Conservation (phyloP, 2,797 vertebrate species). For the Urosaurus nigricauda region DNA sequence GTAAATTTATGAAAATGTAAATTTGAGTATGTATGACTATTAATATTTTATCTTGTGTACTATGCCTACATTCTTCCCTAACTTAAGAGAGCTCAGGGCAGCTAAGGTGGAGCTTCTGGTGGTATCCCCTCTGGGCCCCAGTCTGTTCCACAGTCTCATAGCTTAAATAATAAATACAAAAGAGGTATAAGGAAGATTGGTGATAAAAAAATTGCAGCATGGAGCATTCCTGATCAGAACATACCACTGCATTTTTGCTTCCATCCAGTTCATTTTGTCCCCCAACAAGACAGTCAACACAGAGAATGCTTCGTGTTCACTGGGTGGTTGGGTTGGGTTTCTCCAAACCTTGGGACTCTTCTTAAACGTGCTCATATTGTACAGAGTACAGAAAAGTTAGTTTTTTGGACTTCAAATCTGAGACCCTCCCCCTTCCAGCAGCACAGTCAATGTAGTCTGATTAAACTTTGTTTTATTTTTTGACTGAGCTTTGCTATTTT, state of each 20-base stretch:
- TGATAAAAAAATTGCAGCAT: not conserved
- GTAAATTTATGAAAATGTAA: conserved; percentile 15
- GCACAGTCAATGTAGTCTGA: too few species aligned
- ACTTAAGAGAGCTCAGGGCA: not conserved
- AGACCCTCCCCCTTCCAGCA: too few species aligned
- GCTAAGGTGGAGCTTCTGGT: not conserved
- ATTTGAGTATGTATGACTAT: not conserved
- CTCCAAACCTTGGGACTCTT: too few species aligned
- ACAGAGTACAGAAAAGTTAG: too few species aligned
- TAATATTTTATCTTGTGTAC: conserved; percentile 1
- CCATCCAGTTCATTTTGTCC: not conserved
- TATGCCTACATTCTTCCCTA: not conserved
- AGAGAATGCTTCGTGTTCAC: not conserved
- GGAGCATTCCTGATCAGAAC: not conserved
- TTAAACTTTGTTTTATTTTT: too few species aligned
- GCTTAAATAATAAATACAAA: not conserved
- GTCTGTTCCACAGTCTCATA: not conserved
- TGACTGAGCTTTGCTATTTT: too few species aligned
- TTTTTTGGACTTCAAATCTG: too few species aligned
- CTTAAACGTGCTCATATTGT: not conserved
- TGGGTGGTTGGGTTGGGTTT: not conserved
- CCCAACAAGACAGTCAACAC: not conserved
- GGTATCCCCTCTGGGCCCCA: not conserved
- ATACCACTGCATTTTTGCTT: not conserved
- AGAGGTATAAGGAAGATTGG: not conserved